Percentiles rank a stretch among this genome's conserved stretches.
These are phyloP conservation scores for Magallana gigas DNA, from an alignment of 1,140 invertebrate species.

Conservation along the genomic window DNA sequence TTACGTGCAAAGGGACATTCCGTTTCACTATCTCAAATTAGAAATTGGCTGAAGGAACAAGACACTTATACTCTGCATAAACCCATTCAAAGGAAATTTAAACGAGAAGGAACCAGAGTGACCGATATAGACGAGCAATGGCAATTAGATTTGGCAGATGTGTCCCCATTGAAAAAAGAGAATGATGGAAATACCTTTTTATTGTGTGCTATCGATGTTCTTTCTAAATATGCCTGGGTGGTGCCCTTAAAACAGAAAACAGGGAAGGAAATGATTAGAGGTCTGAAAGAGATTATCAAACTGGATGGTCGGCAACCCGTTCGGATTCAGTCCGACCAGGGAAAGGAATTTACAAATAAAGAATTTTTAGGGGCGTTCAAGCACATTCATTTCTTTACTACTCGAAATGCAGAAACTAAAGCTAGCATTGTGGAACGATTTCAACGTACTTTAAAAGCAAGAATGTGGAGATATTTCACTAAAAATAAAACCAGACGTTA, in stretches of 20 bases:
- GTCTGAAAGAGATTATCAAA: neutral
- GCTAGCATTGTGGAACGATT: too few relatives aligned
- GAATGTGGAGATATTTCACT: too few relatives aligned
- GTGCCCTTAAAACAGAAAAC: slow-evolving; percentile 13
- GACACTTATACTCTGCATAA: neutral
- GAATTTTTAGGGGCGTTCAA: too few relatives aligned
- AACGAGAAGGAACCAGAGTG: neutral
- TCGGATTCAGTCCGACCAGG: slow-evolving; percentile 4
- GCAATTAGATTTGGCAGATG: too few relatives aligned
- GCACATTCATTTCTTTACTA: too few relatives aligned
- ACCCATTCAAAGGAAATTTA: neutral
- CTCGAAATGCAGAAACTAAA: too few relatives aligned
- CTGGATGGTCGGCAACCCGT: neutral
- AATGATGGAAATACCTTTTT: too few relatives aligned
- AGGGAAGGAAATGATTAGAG: slow-evolving; percentile 16
- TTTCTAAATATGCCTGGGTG: neutral
- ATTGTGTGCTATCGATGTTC: too few relatives aligned
- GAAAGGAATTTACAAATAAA: neutral
- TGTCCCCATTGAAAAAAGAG: too few relatives aligned
- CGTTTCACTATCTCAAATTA: neutral
- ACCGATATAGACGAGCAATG: neutral
- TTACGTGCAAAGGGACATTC: too few relatives aligned
- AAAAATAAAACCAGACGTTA: too few relatives aligned
- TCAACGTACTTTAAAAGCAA: too few relatives aligned
- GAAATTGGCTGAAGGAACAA: neutral